Conservation (phyloP, 2,888 invertebrate species). For the Ephialtes manifestator region DNA sequence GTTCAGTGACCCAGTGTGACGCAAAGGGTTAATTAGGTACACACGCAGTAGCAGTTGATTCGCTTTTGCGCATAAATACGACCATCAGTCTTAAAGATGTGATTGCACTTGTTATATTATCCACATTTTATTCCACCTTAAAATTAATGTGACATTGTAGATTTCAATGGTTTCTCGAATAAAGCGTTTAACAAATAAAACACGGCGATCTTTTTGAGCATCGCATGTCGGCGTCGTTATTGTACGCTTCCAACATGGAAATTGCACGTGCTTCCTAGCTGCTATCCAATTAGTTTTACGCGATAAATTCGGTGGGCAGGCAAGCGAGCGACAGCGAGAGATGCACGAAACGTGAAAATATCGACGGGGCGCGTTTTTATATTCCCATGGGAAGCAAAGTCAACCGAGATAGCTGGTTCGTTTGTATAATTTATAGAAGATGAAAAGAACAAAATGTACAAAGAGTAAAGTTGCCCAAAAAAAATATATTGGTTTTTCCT, state of each 20-base stretch:
- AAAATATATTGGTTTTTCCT: neutral
- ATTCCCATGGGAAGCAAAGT: slow-evolving; percentile 4
- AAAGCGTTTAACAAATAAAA: neutral
- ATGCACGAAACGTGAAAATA: slow-evolving; percentile 16
- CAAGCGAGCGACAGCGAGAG: slow-evolving; percentile 6
- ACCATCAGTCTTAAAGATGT: too few species aligned
- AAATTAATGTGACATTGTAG: neutral
- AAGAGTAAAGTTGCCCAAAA: neutral
- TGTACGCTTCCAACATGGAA: neutral
- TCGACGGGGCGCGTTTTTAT: slow-evolving; percentile 23
- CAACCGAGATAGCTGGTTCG: slow-evolving; percentile 11
- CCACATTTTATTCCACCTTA: too few species aligned
- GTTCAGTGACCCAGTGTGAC: too few species aligned
- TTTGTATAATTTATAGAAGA: slow-evolving; percentile 24
- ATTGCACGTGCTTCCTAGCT: slow-evolving; percentile 51
- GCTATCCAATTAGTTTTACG: slow-evolving; percentile 65
- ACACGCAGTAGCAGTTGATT: too few species aligned
- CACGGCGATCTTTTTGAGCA: slow-evolving; percentile 11
- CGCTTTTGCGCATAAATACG: too few species aligned
- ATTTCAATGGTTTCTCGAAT: neutral
- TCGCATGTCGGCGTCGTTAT: slow-evolving; percentile 28
- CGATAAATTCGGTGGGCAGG: slow-evolving; percentile 52
- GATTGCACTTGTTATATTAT: too few species aligned
- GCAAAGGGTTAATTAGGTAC: too few species aligned
- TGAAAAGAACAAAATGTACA: neutral